Evolutionary conservation across 1,140 invertebrate species (phyloP).

Genomic region (Meloidogyne floridensis): DNA sequence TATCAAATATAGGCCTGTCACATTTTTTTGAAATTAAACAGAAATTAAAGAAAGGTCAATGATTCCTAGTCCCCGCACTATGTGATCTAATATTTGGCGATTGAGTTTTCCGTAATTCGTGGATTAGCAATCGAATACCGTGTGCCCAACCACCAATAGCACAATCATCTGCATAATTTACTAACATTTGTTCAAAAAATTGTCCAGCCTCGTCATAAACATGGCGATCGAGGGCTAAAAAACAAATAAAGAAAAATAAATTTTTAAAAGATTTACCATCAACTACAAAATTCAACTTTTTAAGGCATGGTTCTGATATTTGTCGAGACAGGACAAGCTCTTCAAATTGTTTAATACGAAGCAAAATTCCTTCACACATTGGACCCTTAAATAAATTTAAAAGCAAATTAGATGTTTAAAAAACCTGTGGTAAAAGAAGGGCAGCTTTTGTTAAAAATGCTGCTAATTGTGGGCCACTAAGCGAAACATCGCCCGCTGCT

Average conservation of each 20-base stretch:
- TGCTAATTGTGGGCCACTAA: slow-evolving; percentile 51
- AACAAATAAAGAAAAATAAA: not conserved
- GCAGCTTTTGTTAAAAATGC: slow-evolving; percentile 55
- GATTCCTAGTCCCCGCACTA: slow-evolving; percentile 24
- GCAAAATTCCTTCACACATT: slow-evolving; percentile 53
- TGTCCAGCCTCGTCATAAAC: slow-evolving; percentile 51
- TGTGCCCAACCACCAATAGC: slow-evolving; percentile 46
- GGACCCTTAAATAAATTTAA: slow-evolving; percentile 39
- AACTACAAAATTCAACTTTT: slow-evolving; percentile 57
- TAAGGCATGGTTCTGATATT: slow-evolving; percentile 51
- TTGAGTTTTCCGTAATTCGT: slow-evolving; percentile 36
- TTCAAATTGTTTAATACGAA: slow-evolving; percentile 47
- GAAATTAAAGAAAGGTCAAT: not conserved
- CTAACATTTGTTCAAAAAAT: slow-evolving; percentile 52
- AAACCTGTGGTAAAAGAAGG: slow-evolving; percentile 42
- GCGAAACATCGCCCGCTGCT: slow-evolving; percentile 57
- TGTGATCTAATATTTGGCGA: slow-evolving; percentile 8
- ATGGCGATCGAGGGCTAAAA: slow-evolving; percentile 53
- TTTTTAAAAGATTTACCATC: slow-evolving; percentile 41
- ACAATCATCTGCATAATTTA: slow-evolving; percentile 39
- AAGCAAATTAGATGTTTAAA: not conserved
- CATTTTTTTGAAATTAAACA: not conserved
- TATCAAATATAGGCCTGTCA: not conserved
- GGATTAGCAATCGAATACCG: slow-evolving; percentile 46
- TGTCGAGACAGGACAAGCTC: slow-evolving; percentile 39